Percentiles rank a stretch among this genome's conserved stretches.
Conservation (phyloP, 2,113 vertebrate species). For the Amblyopsis rosae region DNA sequence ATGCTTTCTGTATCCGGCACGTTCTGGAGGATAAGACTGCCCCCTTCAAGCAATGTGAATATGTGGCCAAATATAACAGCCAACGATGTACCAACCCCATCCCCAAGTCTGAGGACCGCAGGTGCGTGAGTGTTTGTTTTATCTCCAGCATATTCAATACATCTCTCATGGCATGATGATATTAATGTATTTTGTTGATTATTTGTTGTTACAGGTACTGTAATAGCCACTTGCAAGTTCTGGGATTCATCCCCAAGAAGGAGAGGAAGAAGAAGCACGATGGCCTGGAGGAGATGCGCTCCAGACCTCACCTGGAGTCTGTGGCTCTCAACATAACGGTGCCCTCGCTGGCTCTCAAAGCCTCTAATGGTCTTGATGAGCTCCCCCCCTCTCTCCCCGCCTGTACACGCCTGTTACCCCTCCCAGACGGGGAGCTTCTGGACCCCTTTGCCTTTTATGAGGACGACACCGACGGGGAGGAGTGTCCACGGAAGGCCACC, state of each 20-base stretch:
- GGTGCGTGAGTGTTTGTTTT: constrained; percentile 76
- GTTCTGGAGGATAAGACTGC: constrained; percentile 99
- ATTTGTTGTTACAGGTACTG: constrained; percentile 86
- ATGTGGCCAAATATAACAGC: constrained; percentile 99
- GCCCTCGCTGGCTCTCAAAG: constrained; percentile 91
- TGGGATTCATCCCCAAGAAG: constrained; percentile 99
- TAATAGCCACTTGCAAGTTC: constrained; percentile 98
- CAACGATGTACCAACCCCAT: constrained; percentile 99
- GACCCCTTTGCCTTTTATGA: constrained; percentile 98
- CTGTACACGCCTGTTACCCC: constrained; percentile 86
- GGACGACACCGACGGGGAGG: constrained; percentile 81
- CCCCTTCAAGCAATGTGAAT: constrained; percentile 99
- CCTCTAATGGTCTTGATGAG: constrained; percentile 92
- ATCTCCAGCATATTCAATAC: not conserved
- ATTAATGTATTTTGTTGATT: constrained; percentile 4
- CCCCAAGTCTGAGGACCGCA: constrained; percentile 97
- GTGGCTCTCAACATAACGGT: constrained; percentile 95
- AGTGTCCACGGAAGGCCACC: constrained; percentile 85
- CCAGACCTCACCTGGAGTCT: constrained; percentile 89
- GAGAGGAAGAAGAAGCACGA: constrained; percentile 99
- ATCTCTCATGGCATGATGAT: not conserved
- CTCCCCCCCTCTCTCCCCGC: constrained; percentile 86
- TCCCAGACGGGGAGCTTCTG: constrained; percentile 89
- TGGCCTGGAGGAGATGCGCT: constrained; percentile 90
- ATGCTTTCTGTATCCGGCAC: constrained; percentile 99